phyloP scores from a whole-genome alignment of 2,888 invertebrate species.

The Cactoblastis cactorum region DNA sequence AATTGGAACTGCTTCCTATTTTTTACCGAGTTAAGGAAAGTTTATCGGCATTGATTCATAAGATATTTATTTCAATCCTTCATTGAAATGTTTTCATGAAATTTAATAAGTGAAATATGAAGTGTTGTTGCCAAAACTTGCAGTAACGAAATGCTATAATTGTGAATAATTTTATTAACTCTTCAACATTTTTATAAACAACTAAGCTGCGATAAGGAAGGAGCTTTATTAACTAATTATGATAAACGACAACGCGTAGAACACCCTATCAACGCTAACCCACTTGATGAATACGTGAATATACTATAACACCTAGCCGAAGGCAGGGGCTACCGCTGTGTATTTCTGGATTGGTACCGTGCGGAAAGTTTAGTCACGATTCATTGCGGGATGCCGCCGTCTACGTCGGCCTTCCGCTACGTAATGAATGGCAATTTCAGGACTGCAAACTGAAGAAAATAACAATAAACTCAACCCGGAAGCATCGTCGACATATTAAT shows the following conservation, averaged over 20 bases:
- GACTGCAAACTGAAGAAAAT: constrained; percentile 29
- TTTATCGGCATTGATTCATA: background rate
- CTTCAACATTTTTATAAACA: background rate
- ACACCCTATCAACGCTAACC: constrained; percentile 35
- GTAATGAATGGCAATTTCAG: constrained; percentile 35
- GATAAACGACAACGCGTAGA: constrained; percentile 26
- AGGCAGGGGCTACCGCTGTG: constrained; percentile 51
- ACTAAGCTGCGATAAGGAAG: background rate
- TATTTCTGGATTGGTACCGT: constrained; percentile 78
- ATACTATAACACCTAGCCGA: constrained; percentile 26
- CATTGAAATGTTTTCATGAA: too few species aligned
- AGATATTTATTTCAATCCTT: too few species aligned
- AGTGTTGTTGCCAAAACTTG: too few species aligned
- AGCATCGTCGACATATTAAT: constrained; percentile 14
- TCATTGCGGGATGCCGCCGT: constrained; percentile 48
- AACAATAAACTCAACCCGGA: constrained; percentile 21
- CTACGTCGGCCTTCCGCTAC: constrained; percentile 57
- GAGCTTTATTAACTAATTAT: background rate
- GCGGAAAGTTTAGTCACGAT: constrained; percentile 73
- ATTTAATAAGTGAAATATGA: too few species aligned
- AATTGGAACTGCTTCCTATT: background rate
- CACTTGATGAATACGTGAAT: constrained; percentile 18
- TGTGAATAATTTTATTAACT: too few species aligned
- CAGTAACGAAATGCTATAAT: too few species aligned
- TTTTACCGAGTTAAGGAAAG: background rate